Conservation (phyloP, 2,113 vertebrate genomes). For the Hoplias malabaricus region DNA sequence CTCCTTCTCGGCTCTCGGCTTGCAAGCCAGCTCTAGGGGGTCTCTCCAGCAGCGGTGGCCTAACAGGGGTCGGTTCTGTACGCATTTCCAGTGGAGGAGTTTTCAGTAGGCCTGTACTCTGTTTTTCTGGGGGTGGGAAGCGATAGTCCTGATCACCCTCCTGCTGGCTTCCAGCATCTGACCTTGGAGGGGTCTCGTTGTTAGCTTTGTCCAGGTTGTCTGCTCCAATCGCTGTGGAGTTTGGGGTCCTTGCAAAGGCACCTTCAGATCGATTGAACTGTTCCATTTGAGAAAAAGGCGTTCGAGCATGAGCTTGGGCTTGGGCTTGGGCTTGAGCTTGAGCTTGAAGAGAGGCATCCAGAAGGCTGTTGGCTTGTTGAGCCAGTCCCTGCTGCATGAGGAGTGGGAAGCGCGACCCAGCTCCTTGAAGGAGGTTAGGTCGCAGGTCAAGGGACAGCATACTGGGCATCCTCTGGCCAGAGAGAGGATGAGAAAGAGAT, state of each 20-base stretch:
- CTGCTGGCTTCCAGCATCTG: slow-evolving; percentile 79
- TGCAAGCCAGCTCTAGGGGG: slow-evolving; percentile 69
- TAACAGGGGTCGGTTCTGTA: slow-evolving; percentile 65
- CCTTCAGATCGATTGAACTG: slow-evolving; percentile 82
- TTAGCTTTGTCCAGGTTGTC: slow-evolving; percentile 82
- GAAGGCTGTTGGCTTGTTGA: slow-evolving; percentile 71
- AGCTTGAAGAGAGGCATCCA: slow-evolving; percentile 85
- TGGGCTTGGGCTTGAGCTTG: slow-evolving; percentile 76
- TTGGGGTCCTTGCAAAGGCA: slow-evolving; percentile 76
- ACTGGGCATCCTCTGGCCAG: slow-evolving; percentile 84
- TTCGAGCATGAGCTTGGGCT: slow-evolving; percentile 76
- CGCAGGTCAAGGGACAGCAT: slow-evolving; percentile 89
- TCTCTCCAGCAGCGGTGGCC: slow-evolving; percentile 74
- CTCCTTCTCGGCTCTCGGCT: slow-evolving; percentile 79
- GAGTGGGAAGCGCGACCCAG: slow-evolving; percentile 82
- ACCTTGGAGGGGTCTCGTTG: slow-evolving; percentile 79
- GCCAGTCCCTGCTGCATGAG: slow-evolving; percentile 85
- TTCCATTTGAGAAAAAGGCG: slow-evolving; percentile 88
- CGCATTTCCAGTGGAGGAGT: slow-evolving; percentile 81
- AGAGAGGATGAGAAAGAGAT: slow-evolving; percentile 79
- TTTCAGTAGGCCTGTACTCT: slow-evolving; percentile 71
- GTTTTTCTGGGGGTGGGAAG: slow-evolving; percentile 84
- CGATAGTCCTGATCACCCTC: slow-evolving; percentile 97
- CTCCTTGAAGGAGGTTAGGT: slow-evolving; percentile 83
- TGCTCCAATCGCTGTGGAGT: slow-evolving; percentile 56